These are phyloP conservation scores for Sardinella longiceps DNA, from an alignment of 2,797 vertebrate genomes.

Conservation along the genomic window DNA sequence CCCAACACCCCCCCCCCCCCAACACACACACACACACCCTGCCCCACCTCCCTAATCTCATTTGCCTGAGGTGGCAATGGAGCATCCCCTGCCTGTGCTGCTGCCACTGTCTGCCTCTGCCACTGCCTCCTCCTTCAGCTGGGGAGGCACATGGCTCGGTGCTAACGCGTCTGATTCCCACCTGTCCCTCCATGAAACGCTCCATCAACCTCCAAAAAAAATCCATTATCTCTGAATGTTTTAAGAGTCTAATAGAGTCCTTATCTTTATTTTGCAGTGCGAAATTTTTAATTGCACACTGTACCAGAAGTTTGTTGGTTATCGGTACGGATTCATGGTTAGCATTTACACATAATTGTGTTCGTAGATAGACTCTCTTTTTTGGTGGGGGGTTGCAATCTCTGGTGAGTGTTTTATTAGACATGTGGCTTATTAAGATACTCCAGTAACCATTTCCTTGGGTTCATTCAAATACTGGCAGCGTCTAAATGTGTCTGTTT, in stretches of 20 bases:
- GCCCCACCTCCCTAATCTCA: constrained; percentile 72
- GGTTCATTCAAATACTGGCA: constrained; percentile 23
- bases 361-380: background rate
- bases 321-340: constrained; percentile 55
- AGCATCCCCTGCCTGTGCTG: constrained; percentile 69
- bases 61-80: constrained; percentile 77
- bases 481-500: constrained; percentile 14
- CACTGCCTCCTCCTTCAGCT: constrained; percentile 31
- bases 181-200: constrained; percentile 71
- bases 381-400: background rate
- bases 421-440: constrained; percentile 17
- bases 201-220: constrained; percentile 69
- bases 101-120: constrained; percentile 58
- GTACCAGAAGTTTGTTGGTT: constrained; percentile 60
- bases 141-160: constrained; percentile 46
- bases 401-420: constrained; percentile 17
- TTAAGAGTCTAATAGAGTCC: constrained; percentile 78
- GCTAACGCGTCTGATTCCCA: constrained; percentile 69
- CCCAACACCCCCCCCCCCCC: constrained; percentile 50
- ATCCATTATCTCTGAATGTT: constrained; percentile 75
- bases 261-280: constrained; percentile 78
- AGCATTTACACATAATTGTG: constrained; percentile 17
- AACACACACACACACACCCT: constrained; percentile 24
- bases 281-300: constrained; percentile 70
- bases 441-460: background rate